Evolutionary conservation across 2,888 invertebrate genomes (phyloP), one percentile per base, ranked within the genome.

Genomic region (Mallateleia sp.): DNA sequence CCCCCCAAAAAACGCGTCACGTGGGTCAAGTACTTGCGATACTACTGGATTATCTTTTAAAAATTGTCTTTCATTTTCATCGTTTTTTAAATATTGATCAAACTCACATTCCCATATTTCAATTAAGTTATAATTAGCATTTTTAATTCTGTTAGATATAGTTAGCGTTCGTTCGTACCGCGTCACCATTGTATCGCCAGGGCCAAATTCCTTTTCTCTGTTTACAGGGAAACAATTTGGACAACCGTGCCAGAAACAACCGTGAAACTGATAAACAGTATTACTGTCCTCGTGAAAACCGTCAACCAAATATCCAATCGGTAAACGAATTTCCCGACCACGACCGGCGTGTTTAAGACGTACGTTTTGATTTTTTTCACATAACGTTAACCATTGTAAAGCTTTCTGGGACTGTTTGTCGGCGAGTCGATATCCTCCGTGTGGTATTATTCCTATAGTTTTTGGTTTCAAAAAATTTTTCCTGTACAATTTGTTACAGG

Each of bases 61-160:
- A 8, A 6, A 45, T 45, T 5, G 3, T 14, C 28, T 4, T 6
- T 28, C 28, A 6, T 4, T 6, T 6, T 6, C 0, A 34, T 34
- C 52, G 14, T 32, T 8, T 52, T 67, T 32, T 20, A 67, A 34
- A 32, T 50, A 32, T 22, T 38, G 1, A 11, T 69, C 32, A 47
- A 74, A 74, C 2, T 60, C 38, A 15, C 78, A 78, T 22, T 78
- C 67, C 60, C 69, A 69, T 8, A 25, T 67, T 60, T 78, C 67
- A 18, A 58, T n/a, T 32, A 78, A 56, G 3, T 45, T 45, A 28
- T 67, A 78, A 0, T 66, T 56, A 2, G 77, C 64, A 0, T 15
- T 38, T 47, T 32, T 66, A 9, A 78, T 78, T 67, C 32, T 66
- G 5, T 11, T 4, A 0, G 54, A n/a, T 0, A 66, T 25, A 5